Evolutionary conservation across 1,140 invertebrate species (phyloP).

Genomic region (Antheraea pernyi): DNA sequence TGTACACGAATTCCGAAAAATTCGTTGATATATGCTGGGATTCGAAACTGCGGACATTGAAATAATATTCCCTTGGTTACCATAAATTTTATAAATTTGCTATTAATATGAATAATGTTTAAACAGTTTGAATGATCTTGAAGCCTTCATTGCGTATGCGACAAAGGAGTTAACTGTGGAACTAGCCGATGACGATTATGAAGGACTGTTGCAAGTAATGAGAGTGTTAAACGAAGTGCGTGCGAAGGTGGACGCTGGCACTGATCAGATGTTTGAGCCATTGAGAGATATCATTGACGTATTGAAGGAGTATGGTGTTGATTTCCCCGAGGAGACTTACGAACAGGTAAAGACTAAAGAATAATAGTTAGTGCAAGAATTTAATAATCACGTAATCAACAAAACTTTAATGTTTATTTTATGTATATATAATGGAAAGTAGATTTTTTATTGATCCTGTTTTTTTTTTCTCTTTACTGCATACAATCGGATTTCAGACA

Average conservation of each 20-base stretch:
- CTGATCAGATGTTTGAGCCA: constrained; percentile 90
- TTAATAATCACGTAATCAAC: too few relatives aligned
- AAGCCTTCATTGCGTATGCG: constrained; percentile 82
- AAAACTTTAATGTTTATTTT: too few relatives aligned
- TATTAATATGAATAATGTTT: neutral
- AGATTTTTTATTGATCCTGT: neutral
- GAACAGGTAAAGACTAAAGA: constrained; percentile 67
- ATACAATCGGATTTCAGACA: constrained; percentile 35
- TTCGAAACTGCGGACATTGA: too few relatives aligned
- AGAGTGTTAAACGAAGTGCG: constrained; percentile 82
- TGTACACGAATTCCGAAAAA: too few relatives aligned
- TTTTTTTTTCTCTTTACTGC: constrained; percentile 29
- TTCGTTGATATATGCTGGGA: too few relatives aligned
- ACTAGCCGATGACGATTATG: constrained; percentile 83
- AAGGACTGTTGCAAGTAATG: constrained; percentile 82
- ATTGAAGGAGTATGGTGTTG: constrained; percentile 86
- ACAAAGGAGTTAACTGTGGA: constrained; percentile 79
- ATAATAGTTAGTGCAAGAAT: neutral
- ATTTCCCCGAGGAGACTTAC: constrained; percentile 83
- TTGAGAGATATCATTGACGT: constrained; percentile 88
- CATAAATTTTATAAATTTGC: neutral
- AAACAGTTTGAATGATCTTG: constrained; percentile 77
- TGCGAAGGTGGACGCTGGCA: constrained; percentile 78
- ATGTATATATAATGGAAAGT: too few relatives aligned
- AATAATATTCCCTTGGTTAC: too few relatives aligned